Evolutionary conservation across 2,888 invertebrate species (phyloP).

Genomic region (Allacma fusca): DNA sequence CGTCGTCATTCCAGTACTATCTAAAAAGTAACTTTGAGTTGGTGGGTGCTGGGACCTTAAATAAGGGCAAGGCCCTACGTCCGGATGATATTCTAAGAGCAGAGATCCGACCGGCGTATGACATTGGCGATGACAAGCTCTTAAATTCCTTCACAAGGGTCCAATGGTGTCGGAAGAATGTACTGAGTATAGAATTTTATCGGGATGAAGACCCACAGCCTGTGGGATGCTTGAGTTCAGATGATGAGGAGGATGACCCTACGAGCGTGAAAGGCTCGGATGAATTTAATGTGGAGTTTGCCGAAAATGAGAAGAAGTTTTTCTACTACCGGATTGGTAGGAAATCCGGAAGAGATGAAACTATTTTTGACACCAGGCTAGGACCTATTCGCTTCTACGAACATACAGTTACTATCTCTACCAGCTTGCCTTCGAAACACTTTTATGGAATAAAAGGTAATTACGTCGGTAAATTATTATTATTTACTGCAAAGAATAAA

Average conservation of each 20-base stretch:
- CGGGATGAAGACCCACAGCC: background rate
- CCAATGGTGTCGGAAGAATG: background rate
- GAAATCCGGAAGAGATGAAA: constrained; percentile 40
- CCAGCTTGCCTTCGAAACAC: constrained; percentile 50
- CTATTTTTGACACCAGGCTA: constrained; percentile 57
- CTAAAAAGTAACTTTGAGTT: background rate
- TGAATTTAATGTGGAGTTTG: background rate
- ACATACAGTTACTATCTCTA: constrained; percentile 46
- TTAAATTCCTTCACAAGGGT: constrained; percentile 40
- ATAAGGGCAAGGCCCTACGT: background rate
- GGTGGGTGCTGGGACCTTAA: background rate
- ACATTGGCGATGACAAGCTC: constrained; percentile 44
- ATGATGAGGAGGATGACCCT: background rate
- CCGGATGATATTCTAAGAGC: constrained; percentile 35
- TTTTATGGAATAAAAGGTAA: constrained; percentile 60
- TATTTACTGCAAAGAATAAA: too few species aligned
- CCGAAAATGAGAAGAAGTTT: background rate
- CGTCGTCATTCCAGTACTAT: constrained; percentile 68
- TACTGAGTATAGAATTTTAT: constrained; percentile 26
- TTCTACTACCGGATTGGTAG: constrained; percentile 50
- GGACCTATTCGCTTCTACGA: constrained; percentile 49
- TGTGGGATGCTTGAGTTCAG: background rate
- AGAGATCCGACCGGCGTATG: constrained; percentile 44
- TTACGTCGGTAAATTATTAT: too few species aligned
- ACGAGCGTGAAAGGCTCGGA: background rate